Evolutionary conservation across 2,797 vertebrate genomes (phyloP), one percentile per base, ranked within the genome.

Genomic region (Loris lydekkerianus): DNA sequence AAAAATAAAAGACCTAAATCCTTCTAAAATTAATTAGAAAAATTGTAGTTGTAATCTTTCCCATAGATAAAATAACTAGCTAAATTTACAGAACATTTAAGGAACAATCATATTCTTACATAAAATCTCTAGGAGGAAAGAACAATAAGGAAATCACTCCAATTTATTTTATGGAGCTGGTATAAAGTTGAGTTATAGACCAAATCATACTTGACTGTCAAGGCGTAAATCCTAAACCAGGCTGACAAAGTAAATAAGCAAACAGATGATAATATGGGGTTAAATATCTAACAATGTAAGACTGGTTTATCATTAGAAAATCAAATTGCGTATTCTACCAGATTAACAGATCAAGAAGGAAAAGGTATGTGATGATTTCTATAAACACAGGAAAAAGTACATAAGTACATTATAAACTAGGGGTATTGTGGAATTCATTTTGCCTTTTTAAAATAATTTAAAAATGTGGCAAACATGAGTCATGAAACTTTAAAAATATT

Each of bases 11-110:
- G 25, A 81, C 10, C 17, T 76, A 89, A 73, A 34, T 83, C 3
- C 58, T 92, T 82, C 20, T 67, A 85, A 70, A 73, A 81, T 72
- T 53, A 56, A 27, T 63, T 80, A n/a, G 10, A 58, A 91, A 93
- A 43, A 10, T 82, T 77, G 10, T 72, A 61, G 86, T 85, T 91
- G 14, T n/a, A 46, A 25, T 60, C 10, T 86, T 91, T 72, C 8
- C 46, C 23, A 86, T 14, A 81, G 76, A 65, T 43, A 58, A 86
- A 91, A 81, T 81, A 77, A 89, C 46, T 73, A 73, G 3, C 29
- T 61, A 88, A 56, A 21, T 69, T 53, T 60, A 72, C 18, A 87
- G 63, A 61, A 29, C 18, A 60, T 77, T 86, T 70, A 88, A 82
- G 73, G 46, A 75, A 43, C 20, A 67, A 76, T 87, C 63, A 60